phyloP scores from a whole-genome alignment of 2,113 vertebrate genomes.

The Poicephalus gulielmi region DNA sequence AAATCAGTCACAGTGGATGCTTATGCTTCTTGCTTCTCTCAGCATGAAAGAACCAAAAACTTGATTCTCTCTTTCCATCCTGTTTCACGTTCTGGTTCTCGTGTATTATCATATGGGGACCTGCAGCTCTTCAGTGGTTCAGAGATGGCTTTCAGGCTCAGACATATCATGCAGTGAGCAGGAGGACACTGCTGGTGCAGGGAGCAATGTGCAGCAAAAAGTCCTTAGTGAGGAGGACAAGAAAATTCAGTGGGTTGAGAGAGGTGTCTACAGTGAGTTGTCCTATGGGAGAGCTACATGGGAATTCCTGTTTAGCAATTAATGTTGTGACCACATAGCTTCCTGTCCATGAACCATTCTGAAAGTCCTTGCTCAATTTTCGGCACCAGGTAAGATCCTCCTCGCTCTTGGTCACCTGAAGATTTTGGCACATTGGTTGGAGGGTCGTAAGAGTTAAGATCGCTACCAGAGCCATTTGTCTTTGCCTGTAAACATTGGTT shows the following conservation, averaged over 20 bases:
- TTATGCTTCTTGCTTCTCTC: background rate
- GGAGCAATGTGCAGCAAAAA: background rate
- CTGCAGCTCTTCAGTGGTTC: background rate
- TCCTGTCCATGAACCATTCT: background rate
- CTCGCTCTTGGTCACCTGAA: background rate
- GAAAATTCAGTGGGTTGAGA: background rate
- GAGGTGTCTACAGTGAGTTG: background rate
- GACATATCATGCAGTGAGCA: fast-evolving
- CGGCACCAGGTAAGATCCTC: background rate
- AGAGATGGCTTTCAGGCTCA: background rate
- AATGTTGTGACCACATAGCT: background rate
- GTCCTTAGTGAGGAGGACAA: background rate
- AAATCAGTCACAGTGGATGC: background rate
- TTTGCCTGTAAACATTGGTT: background rate
- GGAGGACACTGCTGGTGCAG: background rate
- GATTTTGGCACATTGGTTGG: background rate
- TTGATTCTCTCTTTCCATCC: background rate
- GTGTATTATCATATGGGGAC: background rate
- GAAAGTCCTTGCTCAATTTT: background rate
- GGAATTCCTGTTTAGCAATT: background rate
- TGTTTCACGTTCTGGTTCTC: background rate
- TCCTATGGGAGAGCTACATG: fast-evolving
- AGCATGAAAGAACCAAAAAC: background rate
- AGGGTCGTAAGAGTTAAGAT: background rate
- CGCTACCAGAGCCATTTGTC: background rate